Conservation (phyloP, 2,113 vertebrate species). For the Papio anubis region DNA sequence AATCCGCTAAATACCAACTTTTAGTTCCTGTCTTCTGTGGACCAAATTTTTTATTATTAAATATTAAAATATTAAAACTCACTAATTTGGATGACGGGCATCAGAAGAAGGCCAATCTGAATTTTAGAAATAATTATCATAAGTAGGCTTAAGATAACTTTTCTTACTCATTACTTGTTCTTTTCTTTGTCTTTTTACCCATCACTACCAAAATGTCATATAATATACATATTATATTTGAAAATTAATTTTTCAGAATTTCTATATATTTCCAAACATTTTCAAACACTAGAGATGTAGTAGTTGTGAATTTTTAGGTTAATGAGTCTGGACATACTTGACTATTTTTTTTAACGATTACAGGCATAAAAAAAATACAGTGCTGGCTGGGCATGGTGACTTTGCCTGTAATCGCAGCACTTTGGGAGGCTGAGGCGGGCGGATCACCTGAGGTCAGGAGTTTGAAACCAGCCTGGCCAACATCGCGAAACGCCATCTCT, state of each 20-base stretch:
- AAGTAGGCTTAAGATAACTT: background rate
- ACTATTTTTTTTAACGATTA: background rate
- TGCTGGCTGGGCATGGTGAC: too few species aligned
- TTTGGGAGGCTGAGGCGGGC: too few species aligned
- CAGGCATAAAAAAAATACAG: background rate
- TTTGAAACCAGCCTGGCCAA: too few species aligned
- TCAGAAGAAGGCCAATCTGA: background rate
- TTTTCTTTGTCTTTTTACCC: background rate
- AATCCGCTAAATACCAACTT: background rate
- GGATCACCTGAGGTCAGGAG: too few species aligned
- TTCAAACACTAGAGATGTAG: background rate
- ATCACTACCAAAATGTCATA: background rate
- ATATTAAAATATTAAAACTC: background rate
- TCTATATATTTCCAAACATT: background rate
- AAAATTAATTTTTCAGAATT: constrained; percentile 26
- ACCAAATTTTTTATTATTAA: background rate
- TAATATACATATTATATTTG: background rate
- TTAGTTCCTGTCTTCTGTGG: background rate
- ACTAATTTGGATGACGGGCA: background rate
- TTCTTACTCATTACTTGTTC: background rate
- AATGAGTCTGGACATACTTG: background rate
- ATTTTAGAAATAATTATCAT: background rate
- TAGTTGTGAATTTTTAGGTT: background rate
- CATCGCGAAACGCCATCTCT: too few species aligned
- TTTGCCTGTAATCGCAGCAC: too few species aligned